Base-by-base conservation (phyloP, 2,113 vertebrate genomes). In the Pardalotus punctatus region DNA sequence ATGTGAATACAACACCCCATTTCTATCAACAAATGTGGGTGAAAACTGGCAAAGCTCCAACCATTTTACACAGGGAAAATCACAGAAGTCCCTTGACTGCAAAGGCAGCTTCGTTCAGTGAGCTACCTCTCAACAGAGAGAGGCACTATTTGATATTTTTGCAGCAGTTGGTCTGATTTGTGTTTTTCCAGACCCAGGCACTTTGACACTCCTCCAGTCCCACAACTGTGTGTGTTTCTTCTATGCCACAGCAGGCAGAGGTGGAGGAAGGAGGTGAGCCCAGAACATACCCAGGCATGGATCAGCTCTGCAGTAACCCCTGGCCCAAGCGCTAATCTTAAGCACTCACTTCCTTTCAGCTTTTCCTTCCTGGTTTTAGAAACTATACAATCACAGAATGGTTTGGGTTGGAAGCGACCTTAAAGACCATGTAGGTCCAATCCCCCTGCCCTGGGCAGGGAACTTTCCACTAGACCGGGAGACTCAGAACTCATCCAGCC, bases 241-340 rank as follows among this genome's bases (percentile, higher is more conserved):
- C 38, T 22, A 36, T 0, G 0, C 35, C 35, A 31, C 23, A 11
- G 27, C 0, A 2, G 31, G 20, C 48, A 56, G 56, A 83, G 36
- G 12, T 4, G 4, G 17, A 57, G 23, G 36, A 67, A 85, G 27
- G 24, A 65, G 28, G 28, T 33, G 45, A 77, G 35, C 11, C 29
- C 62, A 62, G 48, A 85, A 70, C 9, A 10, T 2, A 60, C 0
- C 14, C 18, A 88, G 23, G 28, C 24, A 45, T 27, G 40, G 50
- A 82, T 53, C 36, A 50, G 13, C 53, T n/a, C 42, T 17, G 10
- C 1, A 53, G 22, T 3, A 31, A 31, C 10, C 11, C 16, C 77
- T 25, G 10, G 21, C 27, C 48, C 43, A 64, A 64, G 33, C 2
- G 8, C 35, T 69, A 42, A 56, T 45, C 18, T 79, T 53, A 36